These are phyloP conservation scores for Pachymerium ferrugineum DNA, from an alignment of 2,888 invertebrate species.

Conservation along the genomic window DNA sequence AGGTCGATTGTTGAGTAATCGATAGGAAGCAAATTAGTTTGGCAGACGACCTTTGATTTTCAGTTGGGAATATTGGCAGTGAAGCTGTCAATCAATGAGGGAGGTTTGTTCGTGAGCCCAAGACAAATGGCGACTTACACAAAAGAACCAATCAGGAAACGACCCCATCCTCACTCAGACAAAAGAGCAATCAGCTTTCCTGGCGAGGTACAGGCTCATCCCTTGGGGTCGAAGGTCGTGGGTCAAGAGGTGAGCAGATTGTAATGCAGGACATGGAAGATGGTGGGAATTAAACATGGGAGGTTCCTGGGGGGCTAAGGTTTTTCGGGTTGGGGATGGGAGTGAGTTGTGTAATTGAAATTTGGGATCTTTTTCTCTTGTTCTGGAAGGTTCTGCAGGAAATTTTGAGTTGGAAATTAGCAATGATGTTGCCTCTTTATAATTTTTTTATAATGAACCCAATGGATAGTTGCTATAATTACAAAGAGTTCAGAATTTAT, in stretches of 20 bases:
- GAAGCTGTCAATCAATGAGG: not conserved
- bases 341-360: not conserved
- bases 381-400: too few species aligned
- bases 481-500: too few species aligned
- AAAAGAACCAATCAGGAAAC: slow-evolving; percentile 13
- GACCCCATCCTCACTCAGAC: slow-evolving; percentile 8
- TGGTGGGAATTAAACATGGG: not conserved
- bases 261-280: not conserved
- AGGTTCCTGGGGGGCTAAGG: not conserved
- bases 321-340: not conserved
- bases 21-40: slow-evolving; percentile 4
- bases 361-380: not conserved
- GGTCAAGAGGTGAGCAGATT: not conserved
- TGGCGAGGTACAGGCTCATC: slow-evolving; percentile 8
- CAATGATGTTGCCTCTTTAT: too few species aligned
- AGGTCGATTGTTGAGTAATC: not conserved
- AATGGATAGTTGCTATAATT: too few species aligned
- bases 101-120: slow-evolving; percentile 5
- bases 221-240: not conserved
- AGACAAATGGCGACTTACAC: slow-evolving; percentile 8
- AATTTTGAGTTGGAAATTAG: too few species aligned
- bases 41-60: slow-evolving; percentile 3
- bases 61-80: not conserved
- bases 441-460: too few species aligned
- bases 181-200: slow-evolving; percentile 13